Conservation (phyloP, 2,797 vertebrate genomes). For the Oreochromis mossambicus region DNA sequence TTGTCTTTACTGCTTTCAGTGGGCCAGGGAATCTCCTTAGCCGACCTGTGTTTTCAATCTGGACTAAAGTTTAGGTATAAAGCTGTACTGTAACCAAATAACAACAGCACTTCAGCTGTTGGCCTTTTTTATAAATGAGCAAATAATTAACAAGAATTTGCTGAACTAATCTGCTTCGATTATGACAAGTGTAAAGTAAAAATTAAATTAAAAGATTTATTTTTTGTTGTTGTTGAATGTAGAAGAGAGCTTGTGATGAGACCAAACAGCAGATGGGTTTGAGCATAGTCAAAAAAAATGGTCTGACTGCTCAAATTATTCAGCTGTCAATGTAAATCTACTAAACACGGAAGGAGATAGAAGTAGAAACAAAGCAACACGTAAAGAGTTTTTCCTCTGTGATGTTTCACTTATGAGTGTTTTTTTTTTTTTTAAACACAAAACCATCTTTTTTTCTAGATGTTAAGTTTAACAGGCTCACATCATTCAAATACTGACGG, state of each 20-base stretch:
- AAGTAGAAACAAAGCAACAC: background rate
- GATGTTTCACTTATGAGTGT: background rate
- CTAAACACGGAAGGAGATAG: background rate
- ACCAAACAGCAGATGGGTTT: background rate
- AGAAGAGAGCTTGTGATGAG: background rate
- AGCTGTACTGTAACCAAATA: background rate
- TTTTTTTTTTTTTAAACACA: background rate
- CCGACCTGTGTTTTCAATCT: conserved; percentile 6
- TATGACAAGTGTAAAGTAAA: background rate
- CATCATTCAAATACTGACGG: background rate
- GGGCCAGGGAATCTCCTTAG: conserved; percentile 27
- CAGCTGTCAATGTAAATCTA: background rate
- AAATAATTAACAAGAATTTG: background rate
- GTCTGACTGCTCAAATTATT: background rate
- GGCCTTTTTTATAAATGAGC: background rate
- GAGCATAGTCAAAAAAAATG: background rate
- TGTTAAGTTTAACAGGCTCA: background rate
- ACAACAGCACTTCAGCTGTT: background rate
- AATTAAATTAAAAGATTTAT: background rate
- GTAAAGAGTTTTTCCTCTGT: background rate
- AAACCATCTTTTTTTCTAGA: background rate
- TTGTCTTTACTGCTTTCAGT: conserved; percentile 32
- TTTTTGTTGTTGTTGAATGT: background rate
- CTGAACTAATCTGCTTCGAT: background rate
- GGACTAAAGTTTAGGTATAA: background rate